phyloP scores from a whole-genome alignment of 1,140 invertebrate genomes.

The Mamestra configurata region DNA sequence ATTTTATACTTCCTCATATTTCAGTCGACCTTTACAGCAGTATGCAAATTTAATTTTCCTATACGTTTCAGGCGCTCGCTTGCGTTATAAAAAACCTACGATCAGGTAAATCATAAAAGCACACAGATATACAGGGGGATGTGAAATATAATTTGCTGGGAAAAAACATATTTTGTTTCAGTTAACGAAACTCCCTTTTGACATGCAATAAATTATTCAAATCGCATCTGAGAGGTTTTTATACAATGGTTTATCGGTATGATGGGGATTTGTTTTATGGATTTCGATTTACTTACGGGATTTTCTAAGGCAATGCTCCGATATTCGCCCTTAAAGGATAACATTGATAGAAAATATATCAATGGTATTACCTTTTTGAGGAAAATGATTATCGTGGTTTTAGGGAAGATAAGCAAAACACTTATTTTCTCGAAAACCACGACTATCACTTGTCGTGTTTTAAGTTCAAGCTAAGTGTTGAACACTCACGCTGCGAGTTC shows the following conservation, averaged over 20 bases:
- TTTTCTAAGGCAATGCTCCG: background rate
- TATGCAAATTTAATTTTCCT: constrained; percentile 59
- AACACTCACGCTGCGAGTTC: background rate
- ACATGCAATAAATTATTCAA: constrained; percentile 35
- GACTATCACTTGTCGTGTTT: background rate
- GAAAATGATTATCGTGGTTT: background rate
- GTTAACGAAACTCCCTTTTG: constrained; percentile 31
- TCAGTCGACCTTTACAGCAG: constrained; percentile 14
- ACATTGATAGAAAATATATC: background rate
- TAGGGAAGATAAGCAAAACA: background rate
- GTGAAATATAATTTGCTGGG: constrained; percentile 45
- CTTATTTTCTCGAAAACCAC: no score
- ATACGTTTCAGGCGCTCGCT: constrained; percentile 42
- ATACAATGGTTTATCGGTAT: constrained; percentile 15
- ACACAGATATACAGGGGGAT: constrained; percentile 26
- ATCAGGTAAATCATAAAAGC: constrained; percentile 59
- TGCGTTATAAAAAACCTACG: constrained; percentile 56
- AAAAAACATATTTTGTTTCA: constrained; percentile 32
- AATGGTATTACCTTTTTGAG: background rate
- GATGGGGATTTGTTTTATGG: constrained; percentile 12
- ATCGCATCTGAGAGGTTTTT: background rate
- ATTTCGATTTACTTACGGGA: background rate
- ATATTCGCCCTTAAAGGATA: background rate
- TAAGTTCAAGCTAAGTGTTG: background rate
- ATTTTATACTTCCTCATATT: constrained; percentile 8